Evolutionary conservation across 2,113 vertebrate genomes (phyloP).

Genomic region (Tragulus kanchil): DNA sequence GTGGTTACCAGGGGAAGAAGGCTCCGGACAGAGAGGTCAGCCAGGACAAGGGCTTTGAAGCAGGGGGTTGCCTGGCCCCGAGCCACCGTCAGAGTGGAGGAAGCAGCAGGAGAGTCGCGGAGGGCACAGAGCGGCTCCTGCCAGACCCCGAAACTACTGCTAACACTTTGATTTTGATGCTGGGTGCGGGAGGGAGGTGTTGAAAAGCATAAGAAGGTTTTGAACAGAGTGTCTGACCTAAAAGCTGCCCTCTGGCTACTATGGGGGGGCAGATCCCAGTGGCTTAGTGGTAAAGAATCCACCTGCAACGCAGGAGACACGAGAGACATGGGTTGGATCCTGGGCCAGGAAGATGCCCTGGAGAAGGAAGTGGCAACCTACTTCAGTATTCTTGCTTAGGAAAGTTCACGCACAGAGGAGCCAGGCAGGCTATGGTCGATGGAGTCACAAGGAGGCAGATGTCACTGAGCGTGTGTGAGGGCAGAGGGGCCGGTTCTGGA

Average conservation of each 20-base stretch:
- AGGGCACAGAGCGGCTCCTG: accelerated
- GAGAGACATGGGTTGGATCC: background rate
- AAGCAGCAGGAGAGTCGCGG: accelerated
- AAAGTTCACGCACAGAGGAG: background rate
- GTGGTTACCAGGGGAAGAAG: too few species aligned
- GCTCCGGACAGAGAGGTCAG: accelerated
- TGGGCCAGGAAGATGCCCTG: background rate
- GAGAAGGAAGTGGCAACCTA: background rate
- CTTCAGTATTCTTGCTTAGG: background rate
- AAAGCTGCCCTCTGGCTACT: background rate
- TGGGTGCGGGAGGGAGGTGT: accelerated
- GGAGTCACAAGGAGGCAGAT: background rate
- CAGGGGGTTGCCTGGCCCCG: background rate
- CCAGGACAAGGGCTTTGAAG: accelerated
- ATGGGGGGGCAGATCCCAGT: background rate
- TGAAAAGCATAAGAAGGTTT: background rate
- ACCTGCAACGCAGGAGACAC: background rate
- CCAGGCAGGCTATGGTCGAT: background rate
- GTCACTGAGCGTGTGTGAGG: background rate
- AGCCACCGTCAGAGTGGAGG: accelerated
- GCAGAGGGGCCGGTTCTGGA: background rate
- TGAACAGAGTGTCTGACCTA: background rate
- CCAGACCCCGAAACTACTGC: accelerated
- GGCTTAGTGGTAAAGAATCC: background rate
- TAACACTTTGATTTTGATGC: background rate